Evolutionary conservation across 2,113 vertebrate species (phyloP).

Genomic region (Alethe diademata): DNA sequence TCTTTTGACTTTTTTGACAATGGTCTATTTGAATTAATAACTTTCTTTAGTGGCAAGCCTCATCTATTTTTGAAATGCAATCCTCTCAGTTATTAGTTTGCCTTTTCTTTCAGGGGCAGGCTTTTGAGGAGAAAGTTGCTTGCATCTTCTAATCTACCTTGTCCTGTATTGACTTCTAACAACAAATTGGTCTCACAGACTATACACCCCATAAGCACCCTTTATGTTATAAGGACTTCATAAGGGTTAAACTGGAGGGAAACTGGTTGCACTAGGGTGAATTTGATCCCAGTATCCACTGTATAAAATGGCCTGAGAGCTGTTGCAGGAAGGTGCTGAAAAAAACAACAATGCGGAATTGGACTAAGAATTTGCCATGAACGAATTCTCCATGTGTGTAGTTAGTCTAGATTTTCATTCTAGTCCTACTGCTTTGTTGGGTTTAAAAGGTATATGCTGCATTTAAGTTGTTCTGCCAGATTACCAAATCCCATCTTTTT

Average conservation of each 20-base stretch:
- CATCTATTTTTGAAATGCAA: not conserved
- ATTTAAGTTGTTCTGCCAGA: not conserved
- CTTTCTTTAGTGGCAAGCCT: not conserved
- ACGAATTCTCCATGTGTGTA: rapidly evolving
- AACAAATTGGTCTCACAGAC: not conserved
- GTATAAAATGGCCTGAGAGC: not conserved
- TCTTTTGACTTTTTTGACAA: not conserved
- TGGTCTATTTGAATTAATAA: not conserved
- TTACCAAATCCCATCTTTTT: not conserved
- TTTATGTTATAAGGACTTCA: not conserved
- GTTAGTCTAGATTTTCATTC: not conserved
- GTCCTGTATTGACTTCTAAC: not conserved
- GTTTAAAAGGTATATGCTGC: not conserved
- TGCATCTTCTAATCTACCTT: not conserved
- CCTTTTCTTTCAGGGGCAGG: not conserved
- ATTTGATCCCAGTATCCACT: not conserved
- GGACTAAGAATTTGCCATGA: not conserved
- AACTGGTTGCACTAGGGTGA: not conserved
- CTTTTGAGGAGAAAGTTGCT: not conserved
- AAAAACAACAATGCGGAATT: not conserved
- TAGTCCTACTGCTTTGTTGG: not conserved
- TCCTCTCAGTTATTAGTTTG: not conserved
- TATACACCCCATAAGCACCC: not conserved
- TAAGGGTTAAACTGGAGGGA: not conserved
- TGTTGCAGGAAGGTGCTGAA: not conserved